These are phyloP conservation scores for Capricornis sumatraensis DNA, from an alignment of 2,113 vertebrate genomes.

Conservation along the genomic window DNA sequence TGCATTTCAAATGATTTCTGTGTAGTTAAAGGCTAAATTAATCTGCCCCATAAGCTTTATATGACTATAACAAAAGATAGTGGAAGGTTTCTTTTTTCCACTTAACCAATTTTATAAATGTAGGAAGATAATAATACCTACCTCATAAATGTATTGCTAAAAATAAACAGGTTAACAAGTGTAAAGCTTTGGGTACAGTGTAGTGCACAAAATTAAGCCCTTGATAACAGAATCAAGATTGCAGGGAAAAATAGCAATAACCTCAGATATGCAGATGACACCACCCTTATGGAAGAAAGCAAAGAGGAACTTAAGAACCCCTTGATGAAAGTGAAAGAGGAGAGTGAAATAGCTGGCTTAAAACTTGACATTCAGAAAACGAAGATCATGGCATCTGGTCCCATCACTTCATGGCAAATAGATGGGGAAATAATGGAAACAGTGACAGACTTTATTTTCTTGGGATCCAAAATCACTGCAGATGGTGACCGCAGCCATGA, in stretches of 20 bases:
- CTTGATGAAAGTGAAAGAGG: background rate
- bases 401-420: background rate
- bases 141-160: constrained; percentile 8
- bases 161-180: constrained; percentile 44
- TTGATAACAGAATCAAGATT: background rate
- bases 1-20: background rate
- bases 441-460: background rate
- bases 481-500: background rate
- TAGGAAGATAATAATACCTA: background rate
- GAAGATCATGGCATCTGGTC: background rate
- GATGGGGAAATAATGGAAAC: background rate
- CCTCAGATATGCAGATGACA: background rate
- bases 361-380: background rate
- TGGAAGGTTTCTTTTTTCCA: background rate
- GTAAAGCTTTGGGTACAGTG: background rate
- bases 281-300: background rate
- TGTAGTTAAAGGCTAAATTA: constrained; percentile 28
- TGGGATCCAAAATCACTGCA: background rate
- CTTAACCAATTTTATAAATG: constrained; percentile 29
- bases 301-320: background rate
- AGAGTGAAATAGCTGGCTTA: background rate
- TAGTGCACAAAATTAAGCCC: constrained; percentile 28
- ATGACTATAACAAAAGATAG: constrained; percentile 28
- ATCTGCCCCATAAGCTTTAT: background rate
- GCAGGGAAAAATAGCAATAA: background rate